These are phyloP conservation scores for Margaritifera margaritifera DNA, from an alignment of 2,888 invertebrate species.

Conservation along the genomic window DNA sequence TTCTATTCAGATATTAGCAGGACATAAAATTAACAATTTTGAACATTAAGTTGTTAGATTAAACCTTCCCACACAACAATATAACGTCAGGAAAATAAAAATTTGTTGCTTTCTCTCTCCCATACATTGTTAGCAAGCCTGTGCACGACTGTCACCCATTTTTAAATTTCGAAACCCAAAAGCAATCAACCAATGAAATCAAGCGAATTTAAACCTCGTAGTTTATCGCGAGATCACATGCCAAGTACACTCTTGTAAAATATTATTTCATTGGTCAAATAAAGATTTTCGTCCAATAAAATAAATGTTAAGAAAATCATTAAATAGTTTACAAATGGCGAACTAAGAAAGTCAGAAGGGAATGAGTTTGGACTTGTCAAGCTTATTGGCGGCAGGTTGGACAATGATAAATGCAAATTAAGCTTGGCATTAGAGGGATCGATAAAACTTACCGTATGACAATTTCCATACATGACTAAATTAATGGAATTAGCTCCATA, in stretches of 20 bases:
- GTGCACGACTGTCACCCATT: conserved; percentile 47
- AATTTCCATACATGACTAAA: background rate
- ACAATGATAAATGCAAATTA: conserved; percentile 2
- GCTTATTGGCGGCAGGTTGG: conserved; percentile 18
- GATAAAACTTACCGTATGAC: background rate
- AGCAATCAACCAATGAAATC: conserved; percentile 42
- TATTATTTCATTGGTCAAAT: conserved; percentile 28
- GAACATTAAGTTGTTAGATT: too few species aligned
- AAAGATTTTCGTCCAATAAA: conserved; percentile 29
- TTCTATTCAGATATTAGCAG: too few species aligned
- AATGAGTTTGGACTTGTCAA: conserved; percentile 42
- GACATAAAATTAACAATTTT: too few species aligned
- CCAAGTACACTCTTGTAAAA: conserved; percentile 11
- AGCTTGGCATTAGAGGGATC: background rate
- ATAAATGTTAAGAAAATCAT: conserved; percentile 11
- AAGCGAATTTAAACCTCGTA: conserved; percentile 24
- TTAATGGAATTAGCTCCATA: background rate
- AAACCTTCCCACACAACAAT: too few species aligned
- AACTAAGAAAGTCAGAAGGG: conserved; percentile 7
- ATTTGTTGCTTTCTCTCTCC: too few species aligned
- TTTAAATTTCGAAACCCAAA: conserved; percentile 55
- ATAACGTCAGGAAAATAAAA: too few species aligned
- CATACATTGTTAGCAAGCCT: conserved; percentile 29
- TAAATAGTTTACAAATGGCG: conserved; percentile 41
- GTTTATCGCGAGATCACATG: conserved; percentile 10